Evolutionary conservation across 2,113 vertebrate species (phyloP).

Genomic region (Larimichthys crocea): DNA sequence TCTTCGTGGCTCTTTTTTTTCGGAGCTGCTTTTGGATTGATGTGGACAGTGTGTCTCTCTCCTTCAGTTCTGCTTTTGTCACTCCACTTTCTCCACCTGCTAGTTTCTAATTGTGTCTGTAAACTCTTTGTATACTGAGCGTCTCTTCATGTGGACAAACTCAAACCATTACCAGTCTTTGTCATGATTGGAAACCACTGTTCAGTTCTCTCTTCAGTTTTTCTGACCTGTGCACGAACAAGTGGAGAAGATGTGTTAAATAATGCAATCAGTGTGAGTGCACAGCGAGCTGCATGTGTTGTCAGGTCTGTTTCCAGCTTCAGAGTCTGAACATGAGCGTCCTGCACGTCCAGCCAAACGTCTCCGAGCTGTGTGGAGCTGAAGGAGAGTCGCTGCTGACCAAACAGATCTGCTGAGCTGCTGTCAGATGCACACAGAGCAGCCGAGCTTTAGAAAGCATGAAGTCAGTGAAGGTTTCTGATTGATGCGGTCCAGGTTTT

Average conservation of each 20-base stretch:
- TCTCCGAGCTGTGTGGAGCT: neutral
- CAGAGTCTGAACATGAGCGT: neutral
- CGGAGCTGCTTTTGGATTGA: too few species aligned
- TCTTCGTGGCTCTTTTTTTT: too few species aligned
- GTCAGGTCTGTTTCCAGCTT: neutral
- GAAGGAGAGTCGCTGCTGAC: conserved; percentile 11
- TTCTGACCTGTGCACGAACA: neutral
- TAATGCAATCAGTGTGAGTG: neutral
- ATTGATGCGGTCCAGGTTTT: conserved; percentile 21
- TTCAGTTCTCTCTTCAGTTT: neutral
- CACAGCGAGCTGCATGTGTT: neutral
- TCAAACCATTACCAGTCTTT: neutral
- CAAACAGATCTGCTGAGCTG: neutral
- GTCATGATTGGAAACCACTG: neutral
- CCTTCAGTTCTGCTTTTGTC: too few species aligned
- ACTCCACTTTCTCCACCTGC: too few species aligned
- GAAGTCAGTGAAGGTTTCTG: conserved; percentile 11
- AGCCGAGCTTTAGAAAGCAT: conserved; percentile 19
- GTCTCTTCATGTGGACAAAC: neutral
- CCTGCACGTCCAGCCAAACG: neutral
- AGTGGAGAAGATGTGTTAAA: neutral
- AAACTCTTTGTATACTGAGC: neutral
- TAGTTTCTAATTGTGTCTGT: neutral
- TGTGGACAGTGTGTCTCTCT: too few species aligned
- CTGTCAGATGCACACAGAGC: neutral